These are phyloP conservation scores for Penaeus monodon DNA, from an alignment of 2,888 invertebrate species.

Conservation along the genomic window DNA sequence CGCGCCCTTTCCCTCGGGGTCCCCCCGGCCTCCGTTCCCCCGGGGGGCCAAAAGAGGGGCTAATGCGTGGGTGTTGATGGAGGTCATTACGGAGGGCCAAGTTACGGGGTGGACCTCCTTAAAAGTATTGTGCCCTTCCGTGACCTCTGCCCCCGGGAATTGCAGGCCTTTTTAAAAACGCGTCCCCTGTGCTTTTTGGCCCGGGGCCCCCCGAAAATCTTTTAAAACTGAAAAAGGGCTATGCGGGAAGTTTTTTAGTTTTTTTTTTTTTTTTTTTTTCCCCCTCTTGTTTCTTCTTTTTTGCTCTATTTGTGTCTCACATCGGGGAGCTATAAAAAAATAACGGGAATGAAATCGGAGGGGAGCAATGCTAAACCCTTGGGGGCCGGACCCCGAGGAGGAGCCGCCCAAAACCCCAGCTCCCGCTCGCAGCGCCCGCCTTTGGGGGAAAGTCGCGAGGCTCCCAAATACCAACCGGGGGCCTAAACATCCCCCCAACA, in stretches of 20 bases:
- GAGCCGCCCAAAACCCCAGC: slow-evolving; percentile 37
- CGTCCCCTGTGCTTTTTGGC: no score
- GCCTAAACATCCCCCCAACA: slow-evolving; percentile 57
- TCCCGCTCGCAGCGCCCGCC: background rate
- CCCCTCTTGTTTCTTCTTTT: no score
- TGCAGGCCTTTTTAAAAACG: slow-evolving; percentile 3
- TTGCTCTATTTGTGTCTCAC: no score
- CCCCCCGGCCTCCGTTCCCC: slow-evolving; percentile 17
- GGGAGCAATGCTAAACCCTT: background rate
- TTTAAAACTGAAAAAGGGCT: no score
- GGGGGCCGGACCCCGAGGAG: background rate
- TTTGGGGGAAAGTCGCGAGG: background rate
- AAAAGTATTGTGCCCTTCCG: slow-evolving; percentile 54
- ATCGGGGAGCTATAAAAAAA: no score
- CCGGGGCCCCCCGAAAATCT: no score
- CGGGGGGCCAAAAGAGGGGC: slow-evolving; percentile 50
- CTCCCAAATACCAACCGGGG: slow-evolving; percentile 30
- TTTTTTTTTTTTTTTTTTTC: no score
- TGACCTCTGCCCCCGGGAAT: slow-evolving; percentile 36
- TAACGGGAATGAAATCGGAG: background rate
- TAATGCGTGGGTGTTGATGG: slow-evolving; percentile 50
- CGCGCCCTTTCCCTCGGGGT: no score
- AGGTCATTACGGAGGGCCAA: slow-evolving; percentile 47
- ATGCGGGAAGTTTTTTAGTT: no score
- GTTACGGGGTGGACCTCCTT: slow-evolving; percentile 49